Base-by-base conservation (phyloP, 2,113 vertebrate species). In the Pseudorasbora parva region DNA sequence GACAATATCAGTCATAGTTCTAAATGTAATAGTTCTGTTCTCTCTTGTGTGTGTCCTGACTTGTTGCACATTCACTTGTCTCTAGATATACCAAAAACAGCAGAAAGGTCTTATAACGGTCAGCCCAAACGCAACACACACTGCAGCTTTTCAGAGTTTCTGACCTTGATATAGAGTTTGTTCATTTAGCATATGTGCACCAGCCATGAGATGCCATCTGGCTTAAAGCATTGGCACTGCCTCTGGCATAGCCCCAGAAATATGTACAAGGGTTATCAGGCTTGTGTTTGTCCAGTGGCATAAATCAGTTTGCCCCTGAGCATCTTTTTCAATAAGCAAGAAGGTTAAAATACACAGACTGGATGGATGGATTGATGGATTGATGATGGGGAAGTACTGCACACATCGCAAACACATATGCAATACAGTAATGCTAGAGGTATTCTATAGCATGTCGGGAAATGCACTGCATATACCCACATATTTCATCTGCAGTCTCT, bases 151-250 rank as follows among this genome's bases (percentile, higher is more conserved):
- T 76, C 17, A 62, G 23, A 76, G 27, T 8, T 30, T 1, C 21
- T 41, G 10, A 37, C 45, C 56, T 66, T 83, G 57, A 83, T 37
- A 17, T 33, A 14, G 8, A 83, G 56, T 60, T 60, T 5, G 9
- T 54, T 49, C 45, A 49, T 37, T 68, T 77, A 78, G 74, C 82
- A 78, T 78, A 84, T 77, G 76, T 69, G 76, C 82, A 84, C 73
- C 59, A 57, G 74, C 60, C 15, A 41, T 66, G 19, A 68, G 73
- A 56, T 45, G 47, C 73, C 73, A 83, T 83, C 72, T 76, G 81
- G 71, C 51, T 82, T 14, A 3, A 47, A 23, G 1, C 47, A 27
- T 43, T 83, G 62, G 74, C 49, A 30, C 5, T 1, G 3, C 27
- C 25, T 60, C 41, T 83, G 62, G 74, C 49, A 30, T 8, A 1